Evolutionary conservation across 2,888 invertebrate species (phyloP).

Genomic region (Polylopha cassiicola): DNA sequence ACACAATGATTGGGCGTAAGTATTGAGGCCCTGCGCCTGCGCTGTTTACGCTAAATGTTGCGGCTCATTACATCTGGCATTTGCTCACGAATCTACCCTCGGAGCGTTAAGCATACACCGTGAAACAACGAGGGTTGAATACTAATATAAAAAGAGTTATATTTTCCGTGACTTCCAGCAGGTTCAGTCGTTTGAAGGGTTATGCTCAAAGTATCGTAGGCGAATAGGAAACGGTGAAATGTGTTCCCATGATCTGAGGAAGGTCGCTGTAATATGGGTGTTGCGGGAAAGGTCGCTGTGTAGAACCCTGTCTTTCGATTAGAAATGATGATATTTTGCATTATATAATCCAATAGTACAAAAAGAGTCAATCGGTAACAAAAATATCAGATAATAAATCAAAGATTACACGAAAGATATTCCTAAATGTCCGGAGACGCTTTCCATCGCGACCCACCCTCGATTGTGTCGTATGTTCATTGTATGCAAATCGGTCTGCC

Average conservation of each 20-base stretch:
- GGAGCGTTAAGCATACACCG: conserved; percentile 1
- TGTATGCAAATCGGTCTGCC: conserved; percentile 62
- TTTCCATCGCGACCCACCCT: conserved; percentile 55
- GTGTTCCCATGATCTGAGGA: too few species aligned
- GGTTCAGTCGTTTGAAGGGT: too few species aligned
- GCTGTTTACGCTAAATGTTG: conserved; percentile 50
- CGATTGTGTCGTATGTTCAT: conserved; percentile 50
- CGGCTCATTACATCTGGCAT: conserved; percentile 61
- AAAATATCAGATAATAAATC: conserved; percentile 42
- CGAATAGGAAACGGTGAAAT: too few species aligned
- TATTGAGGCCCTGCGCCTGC: conserved; percentile 45
- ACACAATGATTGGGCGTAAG: conserved; percentile 68
- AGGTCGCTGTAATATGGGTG: too few species aligned
- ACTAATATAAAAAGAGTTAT: background rate
- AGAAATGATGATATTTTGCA: conserved; percentile 14
- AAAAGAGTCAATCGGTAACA: conserved; percentile 24
- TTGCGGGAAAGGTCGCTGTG: too few species aligned
- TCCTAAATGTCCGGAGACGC: conserved; percentile 61
- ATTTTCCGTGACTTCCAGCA: too few species aligned
- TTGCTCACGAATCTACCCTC: conserved; percentile 56
- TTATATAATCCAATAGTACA: conserved; percentile 28
- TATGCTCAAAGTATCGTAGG: too few species aligned
- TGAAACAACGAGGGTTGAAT: conserved; percentile 12
- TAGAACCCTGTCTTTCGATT: background rate
- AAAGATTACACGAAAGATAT: conserved; percentile 56